Base-by-base conservation (phyloP, 2,888 invertebrate species). In the Rhagonycha lutea region DNA sequence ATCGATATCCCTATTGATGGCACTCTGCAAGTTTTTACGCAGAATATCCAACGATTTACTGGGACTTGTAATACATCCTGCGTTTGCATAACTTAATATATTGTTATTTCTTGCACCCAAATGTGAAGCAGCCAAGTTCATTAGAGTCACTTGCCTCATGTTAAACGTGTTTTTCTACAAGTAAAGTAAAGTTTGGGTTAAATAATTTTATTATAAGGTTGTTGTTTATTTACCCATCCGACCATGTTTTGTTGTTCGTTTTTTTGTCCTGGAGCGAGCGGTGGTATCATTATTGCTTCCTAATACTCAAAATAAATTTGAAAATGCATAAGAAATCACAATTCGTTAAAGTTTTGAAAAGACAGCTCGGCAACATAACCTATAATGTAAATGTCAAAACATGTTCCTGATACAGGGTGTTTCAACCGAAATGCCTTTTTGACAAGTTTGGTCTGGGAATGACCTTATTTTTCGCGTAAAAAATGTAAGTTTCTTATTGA, bases 1-100 rank as follows among this genome's bases (percentile, higher is more conserved):
- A 87, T 94, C 92, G 83, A 95, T 93, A 84, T 95, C 95, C 84
- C 93, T 92, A 82, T 95, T 95, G 61, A 95, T 94, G 68, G 92
- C 91, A 78, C 92, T 92, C 87, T 95, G 95, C 83, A 95, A 89
- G 81, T 94, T 94, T 86, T 93, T 93, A 69, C 95, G 87, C 65
- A 95, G 86, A 83, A 95, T 89, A 84, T 95, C 95, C 78, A 95
- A 86, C 0, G 94, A 94, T 85, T 94, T 93, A 69, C 92, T 92
- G 12, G 94, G 91, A 83, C 92, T 92, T 4, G 93, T 92, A 86
- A 89, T 86, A 80, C 88, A 89, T 72, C 88, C 87, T 69, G 86
- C 86, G 79, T 87, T 86, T 82, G 89, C 85, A 79, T 86, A 87
- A 78, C 83, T 86, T 28, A 87, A 84, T 14, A 82, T 79, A 81